Conservation (phyloP, 1,140 invertebrate genomes). For the Muscidifurax raptorellus region DNA sequence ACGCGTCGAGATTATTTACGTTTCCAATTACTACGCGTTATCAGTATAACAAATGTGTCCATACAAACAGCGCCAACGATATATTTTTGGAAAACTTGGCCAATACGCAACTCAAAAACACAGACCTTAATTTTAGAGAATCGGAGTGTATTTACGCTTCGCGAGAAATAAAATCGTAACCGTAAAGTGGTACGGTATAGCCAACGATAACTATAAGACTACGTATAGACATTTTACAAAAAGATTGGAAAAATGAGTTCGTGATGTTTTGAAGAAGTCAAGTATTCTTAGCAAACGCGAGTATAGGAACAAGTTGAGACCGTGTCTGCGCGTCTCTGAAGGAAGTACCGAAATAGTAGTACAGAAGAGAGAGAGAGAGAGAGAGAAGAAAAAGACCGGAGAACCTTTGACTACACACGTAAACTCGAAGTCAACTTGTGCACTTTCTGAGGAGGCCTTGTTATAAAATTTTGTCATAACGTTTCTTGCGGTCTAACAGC, state of each 20-base stretch:
- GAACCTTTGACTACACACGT: not conserved
- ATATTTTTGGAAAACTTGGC: too few species aligned
- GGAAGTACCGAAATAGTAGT: conserved; percentile 56
- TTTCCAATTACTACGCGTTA: not conserved
- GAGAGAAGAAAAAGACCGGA: not conserved
- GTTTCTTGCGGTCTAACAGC: not conserved
- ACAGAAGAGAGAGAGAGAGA: not conserved
- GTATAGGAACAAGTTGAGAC: conserved; percentile 13
- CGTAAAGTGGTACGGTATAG: too few species aligned
- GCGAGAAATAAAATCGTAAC: not conserved
- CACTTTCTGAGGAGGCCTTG: not conserved
- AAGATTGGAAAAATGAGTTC: not conserved
- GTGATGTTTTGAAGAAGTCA: conserved; percentile 17
- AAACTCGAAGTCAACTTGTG: not conserved
- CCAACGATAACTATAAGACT: not conserved
- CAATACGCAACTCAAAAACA: not conserved
- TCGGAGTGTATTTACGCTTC: not conserved
- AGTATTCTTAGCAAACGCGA: conserved; percentile 13
- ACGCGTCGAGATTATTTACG: not conserved
- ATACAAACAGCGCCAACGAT: too few species aligned
- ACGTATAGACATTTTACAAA: not conserved
- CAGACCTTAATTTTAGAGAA: not conserved
- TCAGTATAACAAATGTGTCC: too few species aligned
- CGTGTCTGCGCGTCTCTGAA: conserved; percentile 24
- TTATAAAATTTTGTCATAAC: not conserved